phyloP scores from a whole-genome alignment of 2,888 invertebrate genomes.

The Pemphredon lugubris region DNA sequence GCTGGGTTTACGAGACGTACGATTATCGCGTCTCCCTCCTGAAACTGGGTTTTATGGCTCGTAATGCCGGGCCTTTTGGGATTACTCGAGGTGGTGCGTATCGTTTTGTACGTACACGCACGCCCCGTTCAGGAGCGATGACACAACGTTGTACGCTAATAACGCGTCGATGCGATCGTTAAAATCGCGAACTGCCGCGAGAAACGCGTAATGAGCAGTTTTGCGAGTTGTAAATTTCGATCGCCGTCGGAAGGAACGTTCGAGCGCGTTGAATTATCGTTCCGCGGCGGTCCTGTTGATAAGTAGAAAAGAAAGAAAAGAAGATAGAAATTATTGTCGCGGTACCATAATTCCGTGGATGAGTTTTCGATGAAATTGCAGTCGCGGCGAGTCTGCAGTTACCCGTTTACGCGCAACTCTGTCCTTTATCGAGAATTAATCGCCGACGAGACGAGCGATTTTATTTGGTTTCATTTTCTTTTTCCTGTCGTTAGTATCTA shows the following conservation, averaged over 20 bases:
- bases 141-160: not conserved
- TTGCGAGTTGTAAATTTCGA: not conserved
- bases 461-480: no score
- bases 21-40: slow-evolving; percentile 25
- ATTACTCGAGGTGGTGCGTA: not conserved
- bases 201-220: not conserved
- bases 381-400: no score
- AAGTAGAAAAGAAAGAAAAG: no score
- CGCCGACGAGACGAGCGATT: no score
- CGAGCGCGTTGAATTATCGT: no score
- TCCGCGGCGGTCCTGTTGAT: no score
- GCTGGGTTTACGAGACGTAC: slow-evolving; percentile 23
- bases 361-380: no score
- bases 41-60: slow-evolving; percentile 3
- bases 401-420: no score
- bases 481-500: no score
- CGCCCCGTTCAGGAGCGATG: not conserved
- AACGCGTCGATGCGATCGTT: slow-evolving; percentile 4
- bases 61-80: slow-evolving; percentile 8
- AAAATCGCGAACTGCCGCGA: not conserved
- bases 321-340: no score
- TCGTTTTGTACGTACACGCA: not conserved
- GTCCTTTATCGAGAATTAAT: no score
- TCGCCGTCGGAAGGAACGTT: not conserved
- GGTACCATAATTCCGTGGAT: no score